These are phyloP conservation scores for Hofmannophila pseudospretella DNA, from an alignment of 2,888 invertebrate genomes.

Conservation along the genomic window DNA sequence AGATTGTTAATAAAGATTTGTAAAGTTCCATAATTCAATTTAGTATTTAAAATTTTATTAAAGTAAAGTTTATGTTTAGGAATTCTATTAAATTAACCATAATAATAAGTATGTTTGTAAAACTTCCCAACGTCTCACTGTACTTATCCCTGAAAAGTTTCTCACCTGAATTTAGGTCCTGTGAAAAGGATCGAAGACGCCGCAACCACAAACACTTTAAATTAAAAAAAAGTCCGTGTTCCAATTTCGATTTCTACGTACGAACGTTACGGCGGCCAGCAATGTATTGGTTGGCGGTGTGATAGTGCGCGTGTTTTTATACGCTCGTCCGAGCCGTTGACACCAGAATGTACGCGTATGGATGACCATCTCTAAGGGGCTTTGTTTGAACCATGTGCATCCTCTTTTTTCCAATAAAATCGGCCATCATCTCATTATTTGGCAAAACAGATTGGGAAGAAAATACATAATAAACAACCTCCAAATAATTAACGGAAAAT, in stretches of 20 bases:
- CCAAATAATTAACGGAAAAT: too few species aligned
- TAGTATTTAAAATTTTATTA: too few species aligned
- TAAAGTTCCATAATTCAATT: too few species aligned
- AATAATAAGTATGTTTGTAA: too few species aligned
- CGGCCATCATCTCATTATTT: too few species aligned
- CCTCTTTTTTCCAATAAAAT: slow-evolving; percentile 8
- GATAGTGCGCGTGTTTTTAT: slow-evolving; percentile 64
- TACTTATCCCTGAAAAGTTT: background rate
- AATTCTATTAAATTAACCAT: too few species aligned
- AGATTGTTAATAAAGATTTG: too few species aligned
- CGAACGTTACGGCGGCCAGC: slow-evolving; percentile 62
- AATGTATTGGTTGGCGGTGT: slow-evolving; percentile 64
- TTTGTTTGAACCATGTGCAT: slow-evolving; percentile 15
- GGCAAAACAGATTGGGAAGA: too few species aligned
- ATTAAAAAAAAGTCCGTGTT: slow-evolving; percentile 34
- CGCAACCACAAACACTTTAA: slow-evolving; percentile 57
- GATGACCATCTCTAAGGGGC: slow-evolving; percentile 40
- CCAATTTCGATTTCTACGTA: slow-evolving; percentile 44
- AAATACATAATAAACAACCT: too few species aligned
- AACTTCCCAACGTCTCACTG: background rate
- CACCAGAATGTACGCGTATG: slow-evolving; percentile 44
- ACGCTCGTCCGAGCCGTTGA: slow-evolving; percentile 40
- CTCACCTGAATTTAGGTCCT: slow-evolving; percentile 65
- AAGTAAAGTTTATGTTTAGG: too few species aligned
- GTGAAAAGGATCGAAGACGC: slow-evolving; percentile 35